Base-by-base conservation (phyloP, 1,140 invertebrate genomes). In the Acyrthosiphon pisum region DNA sequence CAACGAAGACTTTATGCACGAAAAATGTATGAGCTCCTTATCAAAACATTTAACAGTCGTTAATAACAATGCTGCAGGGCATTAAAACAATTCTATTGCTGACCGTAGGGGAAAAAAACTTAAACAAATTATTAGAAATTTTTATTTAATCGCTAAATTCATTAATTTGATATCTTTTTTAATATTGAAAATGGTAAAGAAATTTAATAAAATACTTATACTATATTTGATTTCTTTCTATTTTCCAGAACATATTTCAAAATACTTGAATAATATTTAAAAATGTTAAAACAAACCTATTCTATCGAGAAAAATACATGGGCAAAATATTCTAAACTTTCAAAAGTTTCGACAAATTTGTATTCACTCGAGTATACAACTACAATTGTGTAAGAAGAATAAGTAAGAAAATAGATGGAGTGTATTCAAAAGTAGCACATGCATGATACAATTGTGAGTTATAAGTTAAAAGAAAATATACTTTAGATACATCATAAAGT, bases 391-490 rank as follows among this genome's bases (percentile, higher is more conserved):
- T n/a, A 68, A n/a, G 30, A 68, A 68, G 30, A n/a, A n/a, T 11
- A 68, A 68, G 60, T 68, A 68, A 68, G n/a, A 68, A 68, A 68
- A 68, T 68, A n/a, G 60, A 68, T n/a, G 30, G 60, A n/a, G 60
- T 68, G 30, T 68, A n/a, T 68, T 68, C 60, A 68, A 68, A 68
- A 68, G 30, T 68, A n/a, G 30, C 60, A n/a, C 60, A 68, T 68
- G n/a, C 60, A 68, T 68, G 60, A 68, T 68, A n/a, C 60, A n/a
- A n/a, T 68, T 68, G 60, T 68, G n/a, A 68, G 60, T 68, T 68
- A 3, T n/a, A n/a, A 68, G 60, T 68, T n/a, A 68, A 68, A 68
- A n/a, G 60, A 68, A 68, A 68, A 68, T 68, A 68, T 68, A 68
- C 30, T n/a, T 68, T 68, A 60, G 56, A 60, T 60, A 60, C 26